Conservation (phyloP, 2,888 invertebrate species). For the Arrhopalites spinosus region DNA sequence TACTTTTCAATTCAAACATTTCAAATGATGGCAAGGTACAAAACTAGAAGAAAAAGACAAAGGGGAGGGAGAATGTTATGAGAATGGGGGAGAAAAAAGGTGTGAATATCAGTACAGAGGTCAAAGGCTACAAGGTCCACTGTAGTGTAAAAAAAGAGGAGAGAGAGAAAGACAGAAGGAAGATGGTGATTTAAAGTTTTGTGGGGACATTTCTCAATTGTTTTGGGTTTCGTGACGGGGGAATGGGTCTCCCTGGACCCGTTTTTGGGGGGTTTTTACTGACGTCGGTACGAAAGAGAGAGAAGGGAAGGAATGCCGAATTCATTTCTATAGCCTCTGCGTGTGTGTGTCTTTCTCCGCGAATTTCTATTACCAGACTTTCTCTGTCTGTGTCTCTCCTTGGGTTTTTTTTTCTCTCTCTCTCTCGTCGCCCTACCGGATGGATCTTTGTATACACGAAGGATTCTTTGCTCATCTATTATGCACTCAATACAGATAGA, state of each 20-base stretch:
- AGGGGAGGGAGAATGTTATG: too few relatives aligned
- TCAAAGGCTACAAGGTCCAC: conserved; percentile 23
- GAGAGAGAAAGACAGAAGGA: conserved; percentile 2
- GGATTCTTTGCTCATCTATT: conserved; percentile 30
- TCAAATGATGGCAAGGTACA: too few relatives aligned
- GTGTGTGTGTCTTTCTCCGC: conserved; percentile 21
- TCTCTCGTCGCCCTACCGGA: neutral
- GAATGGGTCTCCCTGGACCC: conserved; percentile 54
- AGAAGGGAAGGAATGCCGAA: conserved; percentile 26
- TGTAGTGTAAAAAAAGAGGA: conserved; percentile 3
- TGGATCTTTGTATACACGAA: conserved; percentile 17
- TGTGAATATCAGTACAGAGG: neutral
- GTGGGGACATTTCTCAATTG: conserved; percentile 56
- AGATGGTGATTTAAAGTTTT: conserved; percentile 49
- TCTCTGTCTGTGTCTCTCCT: neutral
- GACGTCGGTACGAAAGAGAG: conserved; percentile 29
- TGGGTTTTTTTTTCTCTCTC: conserved; percentile 5
- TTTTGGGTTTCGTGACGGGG: conserved; percentile 54
- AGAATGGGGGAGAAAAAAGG: neutral
- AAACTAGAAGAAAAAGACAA: too few relatives aligned
- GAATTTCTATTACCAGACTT: conserved; percentile 26
- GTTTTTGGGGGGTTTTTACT: conserved; percentile 45
- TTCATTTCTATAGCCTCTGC: conserved; percentile 31
- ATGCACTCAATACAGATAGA: conserved; percentile 30
- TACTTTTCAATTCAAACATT: too few relatives aligned